phyloP scores from a whole-genome alignment of 2,888 invertebrate genomes.

The Lypha dubia region DNA sequence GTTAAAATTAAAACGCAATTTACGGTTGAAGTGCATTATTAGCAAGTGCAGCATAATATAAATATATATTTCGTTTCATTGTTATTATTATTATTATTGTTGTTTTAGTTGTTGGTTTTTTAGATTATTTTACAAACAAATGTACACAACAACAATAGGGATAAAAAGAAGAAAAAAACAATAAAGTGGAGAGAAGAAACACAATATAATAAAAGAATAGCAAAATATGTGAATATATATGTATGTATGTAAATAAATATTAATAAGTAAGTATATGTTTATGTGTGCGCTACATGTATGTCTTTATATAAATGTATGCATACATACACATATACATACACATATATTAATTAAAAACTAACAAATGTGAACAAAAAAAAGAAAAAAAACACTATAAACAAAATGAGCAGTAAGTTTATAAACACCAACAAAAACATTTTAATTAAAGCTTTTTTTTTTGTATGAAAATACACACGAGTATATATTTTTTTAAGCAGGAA shows the following conservation, averaged over 20 bases:
- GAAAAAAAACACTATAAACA: conserved; percentile 22
- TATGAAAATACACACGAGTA: background rate
- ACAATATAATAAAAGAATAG: conserved; percentile 36
- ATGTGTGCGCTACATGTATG: background rate
- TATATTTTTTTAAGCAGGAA: conserved; percentile 47
- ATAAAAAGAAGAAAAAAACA: conserved; percentile 23
- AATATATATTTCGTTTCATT: conserved; percentile 19
- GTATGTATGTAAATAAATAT: background rate
- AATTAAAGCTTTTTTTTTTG: conserved; percentile 17
- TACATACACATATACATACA: background rate
- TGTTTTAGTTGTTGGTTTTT: conserved; percentile 51
- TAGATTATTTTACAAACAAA: conserved; percentile 54
- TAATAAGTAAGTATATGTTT: background rate
- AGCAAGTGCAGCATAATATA: conserved; percentile 67
- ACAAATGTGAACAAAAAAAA: conserved; percentile 18
- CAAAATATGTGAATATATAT: conserved; percentile 9
- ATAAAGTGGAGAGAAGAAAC: conserved; percentile 40
- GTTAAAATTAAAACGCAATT: conserved; percentile 61
- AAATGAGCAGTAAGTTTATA: conserved; percentile 57
- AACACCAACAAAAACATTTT: conserved; percentile 22
- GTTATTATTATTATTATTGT: conserved; percentile 25
- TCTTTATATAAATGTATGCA: background rate
- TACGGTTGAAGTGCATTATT: conserved; percentile 65
- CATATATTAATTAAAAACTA: conserved; percentile 53
- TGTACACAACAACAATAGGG: conserved; percentile 54